These are phyloP conservation scores for Drosophila paucipuncta DNA, from an alignment of 2,888 invertebrate species.

Conservation along the genomic window DNA sequence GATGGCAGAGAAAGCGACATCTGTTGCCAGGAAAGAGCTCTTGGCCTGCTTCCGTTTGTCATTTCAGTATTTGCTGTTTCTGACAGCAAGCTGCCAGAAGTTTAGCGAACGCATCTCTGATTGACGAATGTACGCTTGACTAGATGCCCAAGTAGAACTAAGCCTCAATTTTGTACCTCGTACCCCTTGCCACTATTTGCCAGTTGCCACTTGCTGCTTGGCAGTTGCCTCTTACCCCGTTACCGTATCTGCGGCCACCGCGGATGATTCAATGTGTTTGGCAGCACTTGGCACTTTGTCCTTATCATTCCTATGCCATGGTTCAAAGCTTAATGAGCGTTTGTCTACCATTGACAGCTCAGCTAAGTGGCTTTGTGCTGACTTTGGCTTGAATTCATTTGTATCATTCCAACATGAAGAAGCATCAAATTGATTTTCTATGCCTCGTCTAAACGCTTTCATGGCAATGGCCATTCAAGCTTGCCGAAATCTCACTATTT, in stretches of 20 bases:
- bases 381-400: conserved; percentile 49
- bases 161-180: background rate
- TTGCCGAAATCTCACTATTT: conserved; percentile 22
- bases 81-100: conserved; percentile 75
- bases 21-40: conserved; percentile 50
- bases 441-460: conserved; percentile 33
- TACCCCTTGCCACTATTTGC: background rate
- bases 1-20: conserved; percentile 46
- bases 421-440: conserved; percentile 57
- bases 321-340: conserved; percentile 74
- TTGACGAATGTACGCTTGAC: conserved; percentile 63
- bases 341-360: conserved; percentile 71
- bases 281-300: conserved; percentile 45
- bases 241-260: background rate
- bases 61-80: conserved; percentile 68
- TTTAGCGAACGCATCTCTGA: conserved; percentile 58
- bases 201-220: background rate
- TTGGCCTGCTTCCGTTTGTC: conserved; percentile 70
- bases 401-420: conserved; percentile 34
- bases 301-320: conserved; percentile 62
- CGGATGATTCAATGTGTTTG: conserved; percentile 53
- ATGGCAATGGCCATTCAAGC: conserved; percentile 14
- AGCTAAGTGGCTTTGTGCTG: conserved; percentile 64
- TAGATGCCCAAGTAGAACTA: conserved; percentile 14
- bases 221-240: background rate